A percentile compares a stretch with the other conserved stretches of the same genome.
These are phyloP conservation scores for Acleris cristana DNA, from an alignment of 2,888 invertebrate species.

Conservation along the genomic window DNA sequence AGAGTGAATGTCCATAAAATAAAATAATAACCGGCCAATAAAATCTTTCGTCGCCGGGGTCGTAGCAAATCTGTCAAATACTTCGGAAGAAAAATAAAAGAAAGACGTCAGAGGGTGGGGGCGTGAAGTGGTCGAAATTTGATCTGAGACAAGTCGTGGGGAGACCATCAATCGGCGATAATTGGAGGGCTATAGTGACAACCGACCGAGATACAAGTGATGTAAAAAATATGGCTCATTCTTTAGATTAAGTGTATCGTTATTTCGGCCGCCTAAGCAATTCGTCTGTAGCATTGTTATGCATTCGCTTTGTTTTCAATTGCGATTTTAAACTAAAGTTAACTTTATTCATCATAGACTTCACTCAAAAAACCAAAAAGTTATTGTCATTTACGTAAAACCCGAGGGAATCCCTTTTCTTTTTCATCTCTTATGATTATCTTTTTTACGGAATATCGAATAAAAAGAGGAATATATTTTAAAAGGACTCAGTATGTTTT, in stretches of 20 bases:
- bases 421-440: too few relatives aligned
- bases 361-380: too few relatives aligned
- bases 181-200: conserved; percentile 73
- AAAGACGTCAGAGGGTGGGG: conserved; percentile 59
- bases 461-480: too few relatives aligned
- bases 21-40: conserved; percentile 82
- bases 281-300: neutral
- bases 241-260: conserved; percentile 34
- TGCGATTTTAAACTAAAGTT: neutral
- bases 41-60: conserved; percentile 67
- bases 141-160: conserved; percentile 70
- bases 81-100: conserved; percentile 60
- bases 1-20: conserved; percentile 81
- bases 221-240: conserved; percentile 41
- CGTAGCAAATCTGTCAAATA: conserved; percentile 77
- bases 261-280: conserved; percentile 10
- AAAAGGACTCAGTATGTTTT: too few relatives aligned
- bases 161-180: conserved; percentile 75
- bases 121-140: conserved; percentile 75
- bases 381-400: too few relatives aligned
- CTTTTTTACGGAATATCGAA: too few relatives aligned
- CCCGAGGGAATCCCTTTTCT: too few relatives aligned
- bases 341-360: neutral
- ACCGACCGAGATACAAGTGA: conserved; percentile 62
- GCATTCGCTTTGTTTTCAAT: neutral